Base-by-base conservation (phyloP, 2,888 invertebrate species). In the Caenorhabditis doughertyi region DNA sequence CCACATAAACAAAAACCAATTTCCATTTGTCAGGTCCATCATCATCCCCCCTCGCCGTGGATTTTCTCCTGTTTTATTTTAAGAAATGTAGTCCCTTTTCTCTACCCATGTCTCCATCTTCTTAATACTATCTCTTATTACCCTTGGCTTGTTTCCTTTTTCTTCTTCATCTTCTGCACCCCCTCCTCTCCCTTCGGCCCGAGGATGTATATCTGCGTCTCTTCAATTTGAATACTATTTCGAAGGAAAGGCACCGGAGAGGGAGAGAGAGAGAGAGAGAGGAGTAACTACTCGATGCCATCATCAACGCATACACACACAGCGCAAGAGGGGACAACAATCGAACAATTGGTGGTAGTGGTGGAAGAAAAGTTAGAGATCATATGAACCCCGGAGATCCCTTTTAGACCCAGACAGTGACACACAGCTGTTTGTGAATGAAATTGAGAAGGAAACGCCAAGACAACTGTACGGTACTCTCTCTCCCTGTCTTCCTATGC, bases 301-400 rank as follows among this genome's bases (percentile, higher is more conserved):
- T 77, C 77, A 77, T 68, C 77, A 77, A 60, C 76, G 67, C 67
- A 67, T 67, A 76, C 76, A 64, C 64, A 73, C 49, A 72, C 23
- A 62, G 25, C 60, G 71, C 64, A 64, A 25, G 32, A 27, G 64
- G 32, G 76, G 67, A 76, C 76, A 76, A 76, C 76, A 74, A 74
- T 65, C 67, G 70, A 70, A 77, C 67, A 77, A 77, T 68, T 77
- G 77, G 74, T 67, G 55, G 73, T 29, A 44, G 62, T 11, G 74
- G 29, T 42, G 13, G 77, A 44, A 60, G 72, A 60, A 62, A 25
- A 13, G 23, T 25, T 7, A 56, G 53, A 51, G 39, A 62, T 16
- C 55, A 39, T 16, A 13, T 0, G 47, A 35, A 53, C 27, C n/a
- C 39, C 9, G 25, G 29, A 76, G 58, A 56, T 32, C 27, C n/a